These are phyloP conservation scores for Priocnemis perturbator DNA, from an alignment of 2,888 invertebrate genomes.

Conservation along the genomic window DNA sequence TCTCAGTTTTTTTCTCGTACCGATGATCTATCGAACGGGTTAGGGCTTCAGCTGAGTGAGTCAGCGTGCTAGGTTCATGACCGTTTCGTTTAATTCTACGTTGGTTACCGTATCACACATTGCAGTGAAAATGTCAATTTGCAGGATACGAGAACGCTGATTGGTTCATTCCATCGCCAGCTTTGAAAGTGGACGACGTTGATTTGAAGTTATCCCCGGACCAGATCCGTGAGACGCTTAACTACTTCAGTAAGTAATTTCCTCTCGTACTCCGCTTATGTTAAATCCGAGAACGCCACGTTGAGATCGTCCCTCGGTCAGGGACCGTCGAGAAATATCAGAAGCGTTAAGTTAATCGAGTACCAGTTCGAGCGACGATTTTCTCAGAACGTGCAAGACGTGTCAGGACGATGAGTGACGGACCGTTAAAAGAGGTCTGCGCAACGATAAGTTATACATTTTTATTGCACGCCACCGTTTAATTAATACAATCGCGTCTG, in stretches of 20 bases:
- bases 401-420: too few relatives aligned
- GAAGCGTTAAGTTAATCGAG: too few relatives aligned
- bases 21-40: not conserved
- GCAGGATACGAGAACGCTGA: constrained; percentile 93
- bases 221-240: constrained; percentile 96
- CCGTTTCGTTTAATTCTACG: not conserved
- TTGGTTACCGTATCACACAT: too few relatives aligned
- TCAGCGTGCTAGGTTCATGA: not conserved
- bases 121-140: constrained; percentile 40
- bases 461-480: too few relatives aligned
- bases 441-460: too few relatives aligned
- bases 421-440: too few relatives aligned
- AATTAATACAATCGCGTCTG: too few relatives aligned
- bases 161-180: constrained; percentile 95
- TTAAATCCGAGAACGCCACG: too few relatives aligned
- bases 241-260: constrained; percentile 94
- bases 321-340: too few relatives aligned
- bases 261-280: not conserved
- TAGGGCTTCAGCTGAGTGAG: not conserved
- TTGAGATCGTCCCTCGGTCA: too few relatives aligned
- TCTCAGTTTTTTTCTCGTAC: not conserved
- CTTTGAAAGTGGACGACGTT: constrained; percentile 83
- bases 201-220: constrained; percentile 92
- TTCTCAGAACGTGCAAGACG: too few relatives aligned
- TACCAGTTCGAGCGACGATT: too few relatives aligned